Conservation (phyloP, 2,888 invertebrate genomes). For the Phalera bucephala region DNA sequence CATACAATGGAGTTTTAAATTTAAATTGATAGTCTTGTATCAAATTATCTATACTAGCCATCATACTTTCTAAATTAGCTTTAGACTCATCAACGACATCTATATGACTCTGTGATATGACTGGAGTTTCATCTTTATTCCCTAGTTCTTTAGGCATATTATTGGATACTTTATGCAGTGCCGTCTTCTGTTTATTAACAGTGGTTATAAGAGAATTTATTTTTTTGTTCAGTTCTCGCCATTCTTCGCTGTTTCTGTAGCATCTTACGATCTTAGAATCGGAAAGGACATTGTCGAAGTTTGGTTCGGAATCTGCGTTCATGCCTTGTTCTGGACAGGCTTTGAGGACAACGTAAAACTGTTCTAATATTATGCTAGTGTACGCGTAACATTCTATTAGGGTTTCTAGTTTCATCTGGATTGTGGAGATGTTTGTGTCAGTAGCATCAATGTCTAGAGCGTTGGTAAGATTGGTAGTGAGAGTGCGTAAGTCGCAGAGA, state of each 20-base stretch:
- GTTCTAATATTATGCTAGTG: slow-evolving; percentile 83
- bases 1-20: slow-evolving; percentile 40
- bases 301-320: slow-evolving; percentile 44
- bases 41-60: slow-evolving; percentile 44
- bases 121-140: slow-evolving; percentile 29
- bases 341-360: slow-evolving; percentile 86
- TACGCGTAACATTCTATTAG: slow-evolving; percentile 78
- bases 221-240: slow-evolving; percentile 56
- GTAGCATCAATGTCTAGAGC: slow-evolving; percentile 52
- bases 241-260: slow-evolving; percentile 65
- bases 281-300: slow-evolving; percentile 63
- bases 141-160: slow-evolving; percentile 55
- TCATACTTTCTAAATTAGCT: slow-evolving; percentile 47
- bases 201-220: slow-evolving; percentile 51
- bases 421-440: slow-evolving; percentile 50
- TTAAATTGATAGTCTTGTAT: slow-evolving; percentile 54
- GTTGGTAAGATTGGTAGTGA: slow-evolving; percentile 65
- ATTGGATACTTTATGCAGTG: slow-evolving; percentile 54
- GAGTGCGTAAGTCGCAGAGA: slow-evolving; percentile 81
- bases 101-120: slow-evolving; percentile 61
- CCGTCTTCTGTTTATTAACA: slow-evolving; percentile 63
- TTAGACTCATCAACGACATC: slow-evolving; percentile 56
- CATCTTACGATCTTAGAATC: slow-evolving; percentile 63
- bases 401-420: slow-evolving; percentile 58
- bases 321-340: slow-evolving; percentile 63